Evolutionary conservation across 1,140 invertebrate genomes (phyloP).

Genomic region (Caenorhabditis remanei): DNA sequence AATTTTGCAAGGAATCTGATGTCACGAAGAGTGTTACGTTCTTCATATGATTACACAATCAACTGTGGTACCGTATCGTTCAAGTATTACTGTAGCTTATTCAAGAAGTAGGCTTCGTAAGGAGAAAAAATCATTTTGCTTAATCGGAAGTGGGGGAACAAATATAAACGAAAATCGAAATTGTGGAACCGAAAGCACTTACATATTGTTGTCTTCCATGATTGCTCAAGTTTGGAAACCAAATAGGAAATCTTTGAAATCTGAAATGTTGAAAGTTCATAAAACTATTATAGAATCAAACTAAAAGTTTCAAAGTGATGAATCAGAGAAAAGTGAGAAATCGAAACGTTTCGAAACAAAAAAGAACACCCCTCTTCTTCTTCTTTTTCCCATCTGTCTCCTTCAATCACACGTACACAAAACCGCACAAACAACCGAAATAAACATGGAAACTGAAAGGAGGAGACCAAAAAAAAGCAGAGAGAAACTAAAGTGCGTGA

Average conservation of each 20-base stretch:
- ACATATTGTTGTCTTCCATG: neutral
- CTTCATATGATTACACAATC: too few species aligned
- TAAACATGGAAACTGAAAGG: neutral
- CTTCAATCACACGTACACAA: constrained; percentile 14
- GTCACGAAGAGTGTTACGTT: too few species aligned
- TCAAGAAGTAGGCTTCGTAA: too few species aligned
- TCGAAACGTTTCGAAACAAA: constrained; percentile 23
- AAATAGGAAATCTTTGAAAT: too few species aligned
- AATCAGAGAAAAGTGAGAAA: neutral
- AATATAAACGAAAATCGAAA: too few species aligned
- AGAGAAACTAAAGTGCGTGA: constrained; percentile 23
- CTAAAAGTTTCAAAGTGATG: neutral
- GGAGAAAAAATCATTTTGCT: too few species aligned
- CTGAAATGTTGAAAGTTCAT: too few species aligned
- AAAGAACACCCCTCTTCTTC: constrained; percentile 8
- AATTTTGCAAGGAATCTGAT: too few species aligned
- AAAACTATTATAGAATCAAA: neutral
- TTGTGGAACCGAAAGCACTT: neutral
- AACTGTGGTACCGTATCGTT: too few species aligned
- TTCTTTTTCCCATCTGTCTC: neutral
- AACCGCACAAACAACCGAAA: constrained; percentile 28
- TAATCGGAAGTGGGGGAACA: too few species aligned
- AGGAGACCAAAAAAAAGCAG: neutral
- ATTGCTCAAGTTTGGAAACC: neutral
- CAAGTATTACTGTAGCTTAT: too few species aligned